Evolutionary conservation across 2,113 vertebrate species (phyloP).

Genomic region (Pachypanchax playfairii): DNA sequence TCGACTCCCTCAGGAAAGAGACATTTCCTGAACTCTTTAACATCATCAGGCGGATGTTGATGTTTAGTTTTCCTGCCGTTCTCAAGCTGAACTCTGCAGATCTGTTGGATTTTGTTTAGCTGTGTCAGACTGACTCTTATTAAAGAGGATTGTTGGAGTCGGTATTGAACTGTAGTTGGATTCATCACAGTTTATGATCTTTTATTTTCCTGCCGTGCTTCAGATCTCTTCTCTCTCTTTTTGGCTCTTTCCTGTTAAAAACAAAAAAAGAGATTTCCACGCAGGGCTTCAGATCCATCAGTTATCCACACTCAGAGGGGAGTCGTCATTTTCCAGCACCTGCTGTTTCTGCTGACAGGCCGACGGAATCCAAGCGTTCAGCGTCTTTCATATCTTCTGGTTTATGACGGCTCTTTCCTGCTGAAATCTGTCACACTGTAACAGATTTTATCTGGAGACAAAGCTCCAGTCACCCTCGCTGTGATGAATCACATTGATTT

Average conservation of each 20-base stretch:
- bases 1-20: constrained; percentile 49
- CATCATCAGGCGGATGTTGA: constrained; percentile 62
- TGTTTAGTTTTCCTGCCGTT: constrained; percentile 62
- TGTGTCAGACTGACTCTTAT: constrained; percentile 15
- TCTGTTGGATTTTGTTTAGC: constrained; percentile 47
- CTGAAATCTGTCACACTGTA: constrained; percentile 5
- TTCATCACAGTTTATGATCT: too few relatives aligned
- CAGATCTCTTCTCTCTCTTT: constrained; percentile 23
- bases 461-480: neutral
- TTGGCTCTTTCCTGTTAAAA: constrained; percentile 24
- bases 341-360: constrained; percentile 14
- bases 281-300: constrained; percentile 9
- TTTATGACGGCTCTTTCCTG: constrained; percentile 10
- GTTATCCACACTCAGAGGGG: constrained; percentile 28
- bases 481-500: neutral
- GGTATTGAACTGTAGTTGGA: too few relatives aligned
- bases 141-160: too few relatives aligned
- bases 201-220: constrained; percentile 10
- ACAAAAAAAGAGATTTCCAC: constrained; percentile 1
- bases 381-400: constrained; percentile 3
- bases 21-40: constrained; percentile 63
- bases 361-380: constrained; percentile 2
- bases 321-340: constrained; percentile 12
- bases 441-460: neutral
- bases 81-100: constrained; percentile 51